Base-by-base conservation (phyloP, 1,140 invertebrate species). In the Diabrotica undecimpunctata region DNA sequence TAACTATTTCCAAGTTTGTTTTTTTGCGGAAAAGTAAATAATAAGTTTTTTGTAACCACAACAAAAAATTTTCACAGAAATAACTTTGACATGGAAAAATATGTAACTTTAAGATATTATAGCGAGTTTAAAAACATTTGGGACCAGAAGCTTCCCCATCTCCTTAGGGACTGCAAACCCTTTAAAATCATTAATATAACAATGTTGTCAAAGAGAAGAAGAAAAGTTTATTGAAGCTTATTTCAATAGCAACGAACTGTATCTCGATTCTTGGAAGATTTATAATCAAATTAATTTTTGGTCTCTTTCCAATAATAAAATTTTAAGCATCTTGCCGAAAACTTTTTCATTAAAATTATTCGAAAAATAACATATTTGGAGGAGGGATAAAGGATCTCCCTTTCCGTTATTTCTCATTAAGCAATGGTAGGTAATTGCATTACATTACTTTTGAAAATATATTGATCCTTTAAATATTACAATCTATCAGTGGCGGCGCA, bases 391-490 rank as follows among this genome's bases (percentile, higher is more conserved):
- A 41, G 10, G 57, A 3, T 5, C 35, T 12, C 38, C 35, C 35
- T 36, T 11, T 62, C 13, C 11, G 41, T 25, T 46, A 46, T 46
- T 46, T 46, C 52, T 65, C 61, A 65, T 62, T 65, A 61, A 35
- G 58, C 64, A 65, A 61, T 54, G 64, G 58, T 61, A 39, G 36
- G 51, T 65, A 65, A 65, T 65, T 65, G 41, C 64, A 55, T 65
- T 65, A 65, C 14, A 6, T 50, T 55, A 6, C 38, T n/a, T 41
- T 53, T 51, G 36, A 61, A 61, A n/a, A 46, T 54, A 52, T 39
- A 54, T 64, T 37, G 62, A 64, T 64, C 52, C 52, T 37, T 6
- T 37, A 64, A 64, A 57, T 39, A 56, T 64, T 51, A 56, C 62
- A 12, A 51, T 35, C 53, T 56, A 56, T 10, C n/a, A 12, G 61